These are phyloP conservation scores for Phalera bucephala DNA, from an alignment of 2,888 invertebrate species.

Conservation along the genomic window DNA sequence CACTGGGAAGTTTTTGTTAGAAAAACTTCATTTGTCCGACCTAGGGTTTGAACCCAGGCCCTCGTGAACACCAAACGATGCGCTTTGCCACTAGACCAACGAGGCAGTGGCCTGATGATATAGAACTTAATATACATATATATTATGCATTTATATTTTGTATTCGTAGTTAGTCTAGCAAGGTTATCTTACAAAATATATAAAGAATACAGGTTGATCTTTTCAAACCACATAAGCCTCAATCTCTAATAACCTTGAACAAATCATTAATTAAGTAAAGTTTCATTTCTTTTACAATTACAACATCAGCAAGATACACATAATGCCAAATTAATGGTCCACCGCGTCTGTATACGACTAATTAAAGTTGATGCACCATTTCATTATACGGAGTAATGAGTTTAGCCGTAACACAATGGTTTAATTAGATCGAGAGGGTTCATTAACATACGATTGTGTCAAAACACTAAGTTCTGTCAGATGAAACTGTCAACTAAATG, in stretches of 20 bases:
- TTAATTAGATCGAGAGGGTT: slow-evolving; percentile 65
- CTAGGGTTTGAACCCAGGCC: no score
- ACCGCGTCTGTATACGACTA: slow-evolving; percentile 14
- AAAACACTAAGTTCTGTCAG: slow-evolving; percentile 57
- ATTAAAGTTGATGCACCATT: slow-evolving; percentile 36
- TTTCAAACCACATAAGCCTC: no score
- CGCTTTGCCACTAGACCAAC: no score
- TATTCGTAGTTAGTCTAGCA: no score
- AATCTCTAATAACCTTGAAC: slow-evolving; percentile 5
- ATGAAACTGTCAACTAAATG: slow-evolving; percentile 65
- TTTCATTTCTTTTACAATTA: slow-evolving; percentile 9
- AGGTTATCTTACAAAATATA: no score
- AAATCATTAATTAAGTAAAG: slow-evolving; percentile 9
- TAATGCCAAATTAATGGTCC: slow-evolving; percentile 18
- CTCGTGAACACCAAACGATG: no score
- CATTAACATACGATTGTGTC: slow-evolving; percentile 70
- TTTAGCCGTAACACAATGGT: slow-evolving; percentile 62
- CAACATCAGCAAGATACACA: slow-evolving; percentile 13
- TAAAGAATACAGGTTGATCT: no score
- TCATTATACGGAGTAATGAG: slow-evolving; percentile 56
- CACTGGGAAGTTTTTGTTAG: no score
- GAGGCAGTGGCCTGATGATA: no score
- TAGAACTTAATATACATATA: no score
- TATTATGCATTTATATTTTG: no score
- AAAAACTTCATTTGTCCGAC: no score